Evolutionary conservation across 1,140 invertebrate genomes (phyloP), one percentile per base, ranked within the genome.

Genomic region (Magallana ariakensis): DNA sequence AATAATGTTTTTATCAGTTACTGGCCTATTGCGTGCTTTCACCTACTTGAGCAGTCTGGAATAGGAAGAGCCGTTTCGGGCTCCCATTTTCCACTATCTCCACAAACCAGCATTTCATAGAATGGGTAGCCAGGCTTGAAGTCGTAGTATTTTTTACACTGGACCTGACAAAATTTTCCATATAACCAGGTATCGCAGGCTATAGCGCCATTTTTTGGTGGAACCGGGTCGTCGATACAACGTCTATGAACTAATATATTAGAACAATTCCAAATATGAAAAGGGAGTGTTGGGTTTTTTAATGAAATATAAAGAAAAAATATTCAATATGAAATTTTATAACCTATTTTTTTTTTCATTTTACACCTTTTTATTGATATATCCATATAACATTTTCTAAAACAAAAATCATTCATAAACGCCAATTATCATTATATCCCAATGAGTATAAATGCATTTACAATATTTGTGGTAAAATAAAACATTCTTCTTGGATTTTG

Each of bases 181-280:
- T 85, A 84, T 33, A 84, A 81, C 88, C 88, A 89, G 16, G 62
- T 19, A 84, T 89, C 86, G 60, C 86, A 89, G 13, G 86, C 84
- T 1, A 89, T 5, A 19, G 88, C 88, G 6, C 88, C 88, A 55
- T 86, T 62, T 11, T 19, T 22, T 19, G 84, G 87, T 9, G 87
- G 56, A 13, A 3, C 1, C 7, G 84, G 54, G 26, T 57, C 54
- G 11, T 54, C 13, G 6, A 13, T 46, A 75, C 87, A 88, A 46
- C 3, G 15, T 11, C 56, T 19, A 16, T 15, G 4, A 82, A 66
- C 83, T 87, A 58, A 86, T 10, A 3, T n/a, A 33, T 60, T 53
- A 33, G 0, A 9, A 26, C n/a, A 26, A 70, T 70, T 70, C 33
- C 7, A 3, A 13, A 70, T 33, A 33, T 33, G 33, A 33, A 33